Evolutionary conservation across 2,888 invertebrate species (phyloP), one percentile per base, ranked within the genome.

Genomic region (Brachyopa scutellaris): DNA sequence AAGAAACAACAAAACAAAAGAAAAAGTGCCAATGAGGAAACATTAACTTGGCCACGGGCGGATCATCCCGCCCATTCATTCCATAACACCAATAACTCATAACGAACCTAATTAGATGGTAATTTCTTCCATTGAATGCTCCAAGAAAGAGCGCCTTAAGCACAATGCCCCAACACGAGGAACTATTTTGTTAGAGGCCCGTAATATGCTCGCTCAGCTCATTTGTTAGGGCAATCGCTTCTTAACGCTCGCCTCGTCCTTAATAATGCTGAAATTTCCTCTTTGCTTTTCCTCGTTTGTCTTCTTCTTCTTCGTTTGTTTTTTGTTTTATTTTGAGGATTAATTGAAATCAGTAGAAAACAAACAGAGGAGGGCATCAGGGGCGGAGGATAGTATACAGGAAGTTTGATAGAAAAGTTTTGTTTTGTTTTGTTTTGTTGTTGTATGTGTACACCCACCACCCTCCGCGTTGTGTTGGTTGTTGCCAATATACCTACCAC

Each of bases 81-180:
- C 17, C 26, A 7, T 8, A 40, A 38, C 57, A 55, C 47, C 72
- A 53, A 72, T 72, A 53, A 72, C 72, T 72, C 72, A 72, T 72
- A 72, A 72, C 62, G 72, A 72, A 62, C 61, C 61, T 45, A 72
- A 72, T 72, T 62, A 72, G 61, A 72, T 62, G 42, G 62, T 40
- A 53, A 72, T 62, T 72, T 21, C 33, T 38, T 47, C 31, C 69
- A 64, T 45, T 38, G 45, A 33, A 33, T 26, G 1, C 36, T 3
- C 7, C 6, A 8, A n/a, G 45, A 40, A 40, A 9, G n/a, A 40
- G 26, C n/a, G n/a, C n/a, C n/a, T n/a, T n/a, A n/a, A n/a, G n/a
- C n/a, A n/a, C n/a, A n/a, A n/a, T n/a, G n/a, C n/a, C n/a, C n/a
- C n/a, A n/a, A n/a, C n/a, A n/a, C n/a, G n/a, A 11, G 17, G 23